phyloP scores from a whole-genome alignment of 2,113 vertebrate species.

The Baryphthengus martii region DNA sequence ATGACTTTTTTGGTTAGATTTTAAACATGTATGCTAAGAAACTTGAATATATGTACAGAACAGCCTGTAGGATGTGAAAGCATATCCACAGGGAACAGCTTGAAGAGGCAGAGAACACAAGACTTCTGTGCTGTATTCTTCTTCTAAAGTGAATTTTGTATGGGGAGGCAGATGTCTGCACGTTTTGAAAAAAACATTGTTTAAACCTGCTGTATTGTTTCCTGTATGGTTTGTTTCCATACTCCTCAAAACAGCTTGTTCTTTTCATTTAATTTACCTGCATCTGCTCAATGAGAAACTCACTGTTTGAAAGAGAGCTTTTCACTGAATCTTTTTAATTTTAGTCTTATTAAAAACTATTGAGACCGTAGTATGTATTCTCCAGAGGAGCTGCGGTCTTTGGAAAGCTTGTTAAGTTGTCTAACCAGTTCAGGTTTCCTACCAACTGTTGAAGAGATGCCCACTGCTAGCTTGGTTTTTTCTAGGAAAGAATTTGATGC shows the following conservation, averaged over 20 bases:
- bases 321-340: background rate
- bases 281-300: background rate
- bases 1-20: background rate
- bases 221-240: background rate
- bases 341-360: background rate
- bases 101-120: background rate
- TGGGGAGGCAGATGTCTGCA: background rate
- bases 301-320: background rate
- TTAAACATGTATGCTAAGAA: background rate
- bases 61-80: background rate
- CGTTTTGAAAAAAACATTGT: background rate
- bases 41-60: background rate
- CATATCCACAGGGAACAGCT: background rate
- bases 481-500: background rate
- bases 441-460: background rate
- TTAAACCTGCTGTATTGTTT: background rate
- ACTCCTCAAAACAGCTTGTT: background rate
- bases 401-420: background rate
- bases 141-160: background rate
- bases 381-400: background rate
- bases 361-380: background rate
- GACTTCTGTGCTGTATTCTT: background rate
- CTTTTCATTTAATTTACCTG: background rate
- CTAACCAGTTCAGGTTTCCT: background rate
- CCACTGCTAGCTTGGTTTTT: background rate